Conservation (phyloP, 2,888 invertebrate species). For the Eurytoma adleriae region DNA sequence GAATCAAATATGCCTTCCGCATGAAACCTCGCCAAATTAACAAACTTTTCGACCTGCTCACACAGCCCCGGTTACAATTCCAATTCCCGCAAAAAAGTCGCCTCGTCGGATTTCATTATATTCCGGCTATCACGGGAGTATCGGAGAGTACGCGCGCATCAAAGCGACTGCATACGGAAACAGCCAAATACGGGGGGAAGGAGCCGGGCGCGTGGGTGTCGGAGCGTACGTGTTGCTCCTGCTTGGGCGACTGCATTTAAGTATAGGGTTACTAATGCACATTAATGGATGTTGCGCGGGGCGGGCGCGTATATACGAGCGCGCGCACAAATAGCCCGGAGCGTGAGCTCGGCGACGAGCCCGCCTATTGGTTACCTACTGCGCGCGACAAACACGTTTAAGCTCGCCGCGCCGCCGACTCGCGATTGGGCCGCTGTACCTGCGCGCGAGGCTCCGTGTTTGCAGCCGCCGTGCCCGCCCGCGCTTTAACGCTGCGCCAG, state of each 20-base stretch:
- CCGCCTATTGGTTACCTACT: conserved; percentile 34
- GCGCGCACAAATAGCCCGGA: conserved; percentile 30
- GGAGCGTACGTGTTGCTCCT: not conserved
- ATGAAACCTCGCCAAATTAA: no score
- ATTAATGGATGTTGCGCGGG: conserved; percentile 45
- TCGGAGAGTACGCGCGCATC: no score
- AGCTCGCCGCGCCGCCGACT: conserved; percentile 4
- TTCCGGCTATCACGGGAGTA: no score
- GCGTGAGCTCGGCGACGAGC: not conserved
- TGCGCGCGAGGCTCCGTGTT: not conserved
- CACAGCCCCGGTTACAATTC: no score
- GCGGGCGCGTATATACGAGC: not conserved
- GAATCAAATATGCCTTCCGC: no score
- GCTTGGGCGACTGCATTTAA: conserved; percentile 34
- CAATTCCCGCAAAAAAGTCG: no score
- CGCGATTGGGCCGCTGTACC: not conserved
- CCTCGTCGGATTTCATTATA: no score
- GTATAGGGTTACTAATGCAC: conserved; percentile 56
- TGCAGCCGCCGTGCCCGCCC: not conserved
- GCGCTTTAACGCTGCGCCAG: not conserved
- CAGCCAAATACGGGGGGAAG: not conserved
- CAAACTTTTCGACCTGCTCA: no score
- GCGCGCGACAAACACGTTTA: conserved; percentile 39
- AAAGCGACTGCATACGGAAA: not conserved
- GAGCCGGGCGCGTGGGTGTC: not conserved